Conservation (phyloP, 2,888 invertebrate genomes). For the Drosophila multiciliata region DNA sequence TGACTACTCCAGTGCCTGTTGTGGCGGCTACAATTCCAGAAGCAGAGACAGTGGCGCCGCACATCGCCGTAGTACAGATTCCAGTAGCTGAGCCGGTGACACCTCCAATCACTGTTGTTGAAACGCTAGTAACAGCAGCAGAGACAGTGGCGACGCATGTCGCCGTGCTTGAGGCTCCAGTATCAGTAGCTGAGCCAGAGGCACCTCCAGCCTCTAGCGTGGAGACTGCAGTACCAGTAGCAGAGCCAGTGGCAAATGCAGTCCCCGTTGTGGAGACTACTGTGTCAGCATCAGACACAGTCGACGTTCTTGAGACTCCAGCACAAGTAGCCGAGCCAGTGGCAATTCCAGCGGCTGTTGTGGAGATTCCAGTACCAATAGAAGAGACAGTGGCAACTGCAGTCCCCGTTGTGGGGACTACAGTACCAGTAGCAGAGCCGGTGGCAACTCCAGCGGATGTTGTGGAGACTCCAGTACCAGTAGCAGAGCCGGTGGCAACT, state of each 20-base stretch:
- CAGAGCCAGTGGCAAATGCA: not conserved
- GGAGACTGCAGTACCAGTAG: not conserved
- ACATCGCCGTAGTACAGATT: no score
- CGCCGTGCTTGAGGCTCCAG: not conserved
- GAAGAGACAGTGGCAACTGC: not conserved
- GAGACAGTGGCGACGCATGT: not conserved
- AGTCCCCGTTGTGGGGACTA: not conserved
- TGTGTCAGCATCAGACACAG: not conserved
- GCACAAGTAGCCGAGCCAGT: not conserved
- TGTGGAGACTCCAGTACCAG: not conserved
- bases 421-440: not conserved
- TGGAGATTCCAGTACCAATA: not conserved
- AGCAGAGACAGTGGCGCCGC: not conserved
- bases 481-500: not conserved
- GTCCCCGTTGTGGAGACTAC: not conserved
- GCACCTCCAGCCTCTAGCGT: not conserved
- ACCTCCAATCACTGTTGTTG: no score
- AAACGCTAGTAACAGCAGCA: not conserved
- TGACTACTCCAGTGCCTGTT: not conserved
- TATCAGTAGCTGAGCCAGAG: not conserved
- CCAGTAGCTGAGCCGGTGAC: not conserved
- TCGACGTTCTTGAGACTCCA: not conserved
- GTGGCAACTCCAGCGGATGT: not conserved
- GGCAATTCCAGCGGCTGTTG: not conserved
- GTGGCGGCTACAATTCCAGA: not conserved